These are phyloP conservation scores for Ectobius pallidus DNA, from an alignment of 2,888 invertebrate genomes.

Conservation along the genomic window DNA sequence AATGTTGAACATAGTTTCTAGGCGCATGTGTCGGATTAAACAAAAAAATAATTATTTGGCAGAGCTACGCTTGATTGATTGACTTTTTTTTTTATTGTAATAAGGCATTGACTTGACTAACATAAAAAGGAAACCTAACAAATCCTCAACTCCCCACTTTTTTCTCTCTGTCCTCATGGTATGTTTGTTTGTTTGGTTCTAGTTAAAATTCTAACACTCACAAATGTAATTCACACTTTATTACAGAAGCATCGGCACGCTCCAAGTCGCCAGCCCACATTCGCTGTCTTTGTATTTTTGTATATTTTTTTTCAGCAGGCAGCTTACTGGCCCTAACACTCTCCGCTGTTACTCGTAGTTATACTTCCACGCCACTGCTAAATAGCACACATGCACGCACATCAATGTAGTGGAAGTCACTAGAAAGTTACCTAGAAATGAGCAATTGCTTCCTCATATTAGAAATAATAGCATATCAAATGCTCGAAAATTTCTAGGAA, in stretches of 20 bases:
- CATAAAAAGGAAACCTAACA: neutral
- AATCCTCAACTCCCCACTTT: neutral
- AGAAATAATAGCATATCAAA: too few relatives aligned
- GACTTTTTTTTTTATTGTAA: neutral
- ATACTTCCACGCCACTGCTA: too few relatives aligned
- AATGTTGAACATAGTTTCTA: neutral
- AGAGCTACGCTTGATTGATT: neutral
- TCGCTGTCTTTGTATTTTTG: neutral
- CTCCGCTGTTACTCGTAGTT: neutral
- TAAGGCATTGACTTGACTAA: neutral
- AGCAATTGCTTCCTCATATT: too few relatives aligned
- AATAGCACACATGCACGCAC: too few relatives aligned
- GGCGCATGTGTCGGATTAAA: too few relatives aligned
- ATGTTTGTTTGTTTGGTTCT: conserved; percentile 6
- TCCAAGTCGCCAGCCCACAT: neutral
- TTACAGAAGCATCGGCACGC: conserved; percentile 10
- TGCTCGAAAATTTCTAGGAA: too few relatives aligned
- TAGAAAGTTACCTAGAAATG: too few relatives aligned
- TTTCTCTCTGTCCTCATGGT: neutral
- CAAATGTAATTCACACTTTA: neutral
- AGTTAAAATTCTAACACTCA: neutral
- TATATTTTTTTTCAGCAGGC: conserved; percentile 8
- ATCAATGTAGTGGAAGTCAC: too few relatives aligned
- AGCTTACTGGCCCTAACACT: conserved; percentile 1
- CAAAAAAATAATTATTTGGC: neutral